phyloP scores from a whole-genome alignment of 2,797 vertebrate species.

The Salarias fasciatus region DNA sequence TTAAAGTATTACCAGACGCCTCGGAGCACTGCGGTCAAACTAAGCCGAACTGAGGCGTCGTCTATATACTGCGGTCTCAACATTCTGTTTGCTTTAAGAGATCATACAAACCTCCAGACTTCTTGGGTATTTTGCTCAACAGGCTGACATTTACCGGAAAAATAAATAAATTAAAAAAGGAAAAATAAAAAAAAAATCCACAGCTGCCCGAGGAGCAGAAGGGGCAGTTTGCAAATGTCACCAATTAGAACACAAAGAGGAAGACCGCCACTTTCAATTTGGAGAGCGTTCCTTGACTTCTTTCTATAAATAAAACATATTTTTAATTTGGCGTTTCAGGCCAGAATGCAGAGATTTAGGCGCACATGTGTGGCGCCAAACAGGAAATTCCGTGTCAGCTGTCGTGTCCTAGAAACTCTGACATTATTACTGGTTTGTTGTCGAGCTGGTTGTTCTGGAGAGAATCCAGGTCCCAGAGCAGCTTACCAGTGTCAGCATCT shows the following conservation, averaged over 20 bases:
- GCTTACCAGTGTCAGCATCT: constrained; percentile 43
- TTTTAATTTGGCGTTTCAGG: neutral
- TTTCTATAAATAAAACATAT: neutral
- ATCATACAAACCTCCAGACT: no score
- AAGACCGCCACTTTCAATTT: neutral
- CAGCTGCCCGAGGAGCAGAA: no score
- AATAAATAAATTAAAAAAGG: no score
- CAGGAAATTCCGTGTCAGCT: constrained; percentile 13
- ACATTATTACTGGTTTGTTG: constrained; percentile 20
- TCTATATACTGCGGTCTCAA: no score
- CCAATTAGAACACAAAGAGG: neutral
- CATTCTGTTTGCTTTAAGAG: no score
- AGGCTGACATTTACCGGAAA: no score
- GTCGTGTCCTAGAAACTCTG: constrained; percentile 26
- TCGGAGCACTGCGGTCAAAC: no score
- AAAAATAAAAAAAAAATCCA: no score
- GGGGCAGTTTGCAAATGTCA: no score
- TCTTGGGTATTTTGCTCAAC: no score
- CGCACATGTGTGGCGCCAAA: neutral
- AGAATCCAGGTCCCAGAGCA: constrained; percentile 48
- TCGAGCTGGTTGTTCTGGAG: constrained; percentile 50
- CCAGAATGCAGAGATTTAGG: neutral
- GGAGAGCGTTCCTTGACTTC: neutral
- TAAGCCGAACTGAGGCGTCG: no score
- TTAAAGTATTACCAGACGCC: no score